Evolutionary conservation across 2,113 vertebrate genomes (phyloP).

Genomic region (Zosterops borbonicus): DNA sequence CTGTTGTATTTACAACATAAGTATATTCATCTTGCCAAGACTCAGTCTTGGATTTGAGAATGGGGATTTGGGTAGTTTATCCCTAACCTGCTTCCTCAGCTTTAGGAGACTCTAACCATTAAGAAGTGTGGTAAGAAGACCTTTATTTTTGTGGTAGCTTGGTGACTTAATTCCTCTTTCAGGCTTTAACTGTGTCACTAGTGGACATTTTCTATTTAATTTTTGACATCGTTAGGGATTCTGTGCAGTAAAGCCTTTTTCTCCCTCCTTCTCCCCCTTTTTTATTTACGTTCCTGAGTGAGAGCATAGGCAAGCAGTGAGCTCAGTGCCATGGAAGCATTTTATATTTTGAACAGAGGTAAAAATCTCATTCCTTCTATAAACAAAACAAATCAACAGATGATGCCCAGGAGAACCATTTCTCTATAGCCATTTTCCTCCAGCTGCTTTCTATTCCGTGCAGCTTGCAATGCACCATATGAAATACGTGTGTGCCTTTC

Average conservation of each 20-base stretch:
- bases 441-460: slow-evolving; percentile 67
- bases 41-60: not conserved
- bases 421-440: slow-evolving; percentile 67
- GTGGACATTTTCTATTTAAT: not conserved
- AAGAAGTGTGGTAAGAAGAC: not conserved
- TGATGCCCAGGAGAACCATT: slow-evolving; percentile 70
- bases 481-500: slow-evolving; percentile 50
- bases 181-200: not conserved
- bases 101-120: not conserved
- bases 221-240: slow-evolving; percentile 10
- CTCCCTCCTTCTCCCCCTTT: not conserved
- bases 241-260: not conserved
- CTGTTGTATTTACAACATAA: not conserved
- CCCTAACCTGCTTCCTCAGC: not conserved
- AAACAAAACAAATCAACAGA: slow-evolving; percentile 73
- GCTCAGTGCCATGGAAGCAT: slow-evolving; percentile 57
- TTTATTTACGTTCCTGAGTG: slow-evolving; percentile 19
- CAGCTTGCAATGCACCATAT: slow-evolving; percentile 42
- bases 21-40: not conserved
- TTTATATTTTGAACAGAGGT: slow-evolving; percentile 69
- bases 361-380: slow-evolving; percentile 69
- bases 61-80: not conserved
- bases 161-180: not conserved
- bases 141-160: not conserved
- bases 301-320: slow-evolving; percentile 31